These are phyloP conservation scores for Phorcus lineatus DNA, from an alignment of 2,888 invertebrate species.

Conservation along the genomic window DNA sequence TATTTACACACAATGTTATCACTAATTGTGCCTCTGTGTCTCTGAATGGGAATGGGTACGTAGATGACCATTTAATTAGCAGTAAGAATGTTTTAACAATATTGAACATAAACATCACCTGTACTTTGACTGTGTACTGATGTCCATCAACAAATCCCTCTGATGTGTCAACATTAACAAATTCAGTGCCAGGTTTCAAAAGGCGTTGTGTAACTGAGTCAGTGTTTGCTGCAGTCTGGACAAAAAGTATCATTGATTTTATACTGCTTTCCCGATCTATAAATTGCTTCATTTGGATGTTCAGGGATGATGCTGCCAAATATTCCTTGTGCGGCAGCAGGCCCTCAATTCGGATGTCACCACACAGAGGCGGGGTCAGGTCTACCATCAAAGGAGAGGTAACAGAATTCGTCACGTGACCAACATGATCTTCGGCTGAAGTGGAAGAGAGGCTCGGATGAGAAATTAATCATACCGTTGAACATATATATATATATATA, in stretches of 20 bases:
- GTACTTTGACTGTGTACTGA: background rate
- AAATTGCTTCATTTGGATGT: slow-evolving; percentile 12
- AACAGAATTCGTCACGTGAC: background rate
- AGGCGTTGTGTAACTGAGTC: background rate
- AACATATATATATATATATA: no score
- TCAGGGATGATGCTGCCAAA: background rate
- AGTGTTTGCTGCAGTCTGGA: background rate
- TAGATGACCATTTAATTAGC: no score
- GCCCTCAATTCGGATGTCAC: background rate
- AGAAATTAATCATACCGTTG: no score
- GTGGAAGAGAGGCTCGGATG: no score
- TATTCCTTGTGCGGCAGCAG: background rate
- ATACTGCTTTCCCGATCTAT: slow-evolving; percentile 18
- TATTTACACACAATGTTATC: no score
- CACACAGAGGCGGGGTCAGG: background rate
- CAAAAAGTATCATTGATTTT: background rate
- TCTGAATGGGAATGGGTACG: no score
- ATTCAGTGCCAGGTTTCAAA: background rate
- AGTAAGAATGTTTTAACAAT: no score
- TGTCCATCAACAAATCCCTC: slow-evolving; percentile 21
- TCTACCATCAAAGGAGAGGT: background rate
- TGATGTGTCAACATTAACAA: background rate
- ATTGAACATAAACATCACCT: background rate
- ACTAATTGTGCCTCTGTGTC: no score
- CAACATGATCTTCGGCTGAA: slow-evolving; percentile 18